Base-by-base conservation (phyloP, 1,140 invertebrate species). In the Paralvinella palmiformis region DNA sequence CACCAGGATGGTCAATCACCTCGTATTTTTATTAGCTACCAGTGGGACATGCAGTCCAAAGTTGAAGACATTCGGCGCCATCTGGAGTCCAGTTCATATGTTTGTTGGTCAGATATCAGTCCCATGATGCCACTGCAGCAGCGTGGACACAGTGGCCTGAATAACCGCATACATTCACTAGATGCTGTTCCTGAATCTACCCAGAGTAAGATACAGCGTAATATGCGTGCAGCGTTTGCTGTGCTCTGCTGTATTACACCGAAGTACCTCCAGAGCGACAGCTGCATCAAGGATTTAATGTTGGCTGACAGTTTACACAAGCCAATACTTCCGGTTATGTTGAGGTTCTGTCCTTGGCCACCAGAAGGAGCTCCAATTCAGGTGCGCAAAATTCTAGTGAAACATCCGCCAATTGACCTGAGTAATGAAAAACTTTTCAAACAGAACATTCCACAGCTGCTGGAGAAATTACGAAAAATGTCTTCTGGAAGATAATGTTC, bases 51-150 rank as follows among this genome's bases (percentile, higher is more conserved):
- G 64, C 82, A 83, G 52, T 71, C 71, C 13, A 71, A 74, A 59
- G 78, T 79, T 3, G 72, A 81, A 15, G 78, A 81, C 41, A 74
- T 83, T 6, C 70, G 76, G 62, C 68, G 73, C 24, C 62, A 77
- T 36, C 68, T 83, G 22, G 80, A 83, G 62, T 58, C 75, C 7
- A 74, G 74, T 48, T 80, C 80, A 4, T 74, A 81, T 41, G 69
- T 71, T 10, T 83, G 82, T 67, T 83, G 81, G 80, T 81, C 82
- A 45, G 82, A 83, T 64, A 77, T 82, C 48, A 76, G 74, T 41
- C 67, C 73, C 35, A 35, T 31, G 17, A 71, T 78, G 68, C 68
- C 66, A 1, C 67, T 63, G 6, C 67, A 65, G 69, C 68, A 17
- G 7, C 66, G 73, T 7, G 74, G 74, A n/a, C 63, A 73, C 68